Percentiles rank a stretch among this genome's conserved stretches.
Evolutionary conservation across 1,140 invertebrate species (phyloP).

Genomic region (Papilio xuthus): DNA sequence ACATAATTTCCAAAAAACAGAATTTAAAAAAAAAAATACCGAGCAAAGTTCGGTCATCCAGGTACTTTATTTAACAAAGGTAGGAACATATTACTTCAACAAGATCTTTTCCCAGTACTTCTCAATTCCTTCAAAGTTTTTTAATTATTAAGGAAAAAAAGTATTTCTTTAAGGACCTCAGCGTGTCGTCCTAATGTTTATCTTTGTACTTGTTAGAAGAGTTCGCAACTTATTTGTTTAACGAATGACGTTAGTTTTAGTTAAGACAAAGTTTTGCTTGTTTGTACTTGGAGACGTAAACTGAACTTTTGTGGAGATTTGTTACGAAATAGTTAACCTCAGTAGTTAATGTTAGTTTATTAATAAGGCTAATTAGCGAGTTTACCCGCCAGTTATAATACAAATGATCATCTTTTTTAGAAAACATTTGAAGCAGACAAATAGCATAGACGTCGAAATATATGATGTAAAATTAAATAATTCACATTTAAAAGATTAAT

Average conservation of each 20-base stretch:
- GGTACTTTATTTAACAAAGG: too few species aligned
- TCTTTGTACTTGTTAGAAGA: background rate
- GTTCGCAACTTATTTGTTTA: background rate
- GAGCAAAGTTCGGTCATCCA: too few species aligned
- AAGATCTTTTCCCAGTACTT: too few species aligned
- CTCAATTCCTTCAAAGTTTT: background rate
- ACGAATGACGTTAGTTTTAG: constrained; percentile 6
- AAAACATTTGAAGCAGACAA: too few species aligned
- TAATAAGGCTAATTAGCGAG: background rate
- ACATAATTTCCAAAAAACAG: too few species aligned
- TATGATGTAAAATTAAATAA: too few species aligned
- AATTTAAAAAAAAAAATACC: too few species aligned
- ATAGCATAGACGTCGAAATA: too few species aligned
- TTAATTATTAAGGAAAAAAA: background rate
- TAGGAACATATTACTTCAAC: too few species aligned
- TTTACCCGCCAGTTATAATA: background rate
- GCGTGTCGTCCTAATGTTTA: background rate
- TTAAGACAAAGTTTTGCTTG: background rate
- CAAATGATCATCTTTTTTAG: background rate
- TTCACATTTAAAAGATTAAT: too few species aligned
- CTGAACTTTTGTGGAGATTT: background rate
- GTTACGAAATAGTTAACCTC: background rate
- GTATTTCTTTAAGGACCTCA: background rate
- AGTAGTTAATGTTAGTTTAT: background rate
- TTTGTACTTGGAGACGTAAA: background rate